Evolutionary conservation across 2,797 vertebrate species (phyloP).

Genomic region (Phalloptychus januarius): DNA sequence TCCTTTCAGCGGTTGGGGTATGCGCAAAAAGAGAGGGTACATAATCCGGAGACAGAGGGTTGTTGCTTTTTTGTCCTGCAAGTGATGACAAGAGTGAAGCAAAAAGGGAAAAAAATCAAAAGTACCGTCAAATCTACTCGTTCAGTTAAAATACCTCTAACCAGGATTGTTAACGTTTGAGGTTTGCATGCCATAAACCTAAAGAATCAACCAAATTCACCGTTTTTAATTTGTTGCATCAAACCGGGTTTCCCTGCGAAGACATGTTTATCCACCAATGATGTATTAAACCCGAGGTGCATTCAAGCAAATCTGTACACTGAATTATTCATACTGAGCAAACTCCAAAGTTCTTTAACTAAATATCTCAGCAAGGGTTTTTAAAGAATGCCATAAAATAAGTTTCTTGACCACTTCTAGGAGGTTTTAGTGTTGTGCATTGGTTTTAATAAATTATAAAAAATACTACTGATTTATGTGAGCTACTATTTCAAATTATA

Average conservation of each 20-base stretch:
- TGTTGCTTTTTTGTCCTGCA: constrained; percentile 5
- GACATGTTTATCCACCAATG: neutral
- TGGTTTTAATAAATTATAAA: neutral
- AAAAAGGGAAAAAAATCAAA: too few relatives aligned
- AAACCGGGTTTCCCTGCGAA: neutral
- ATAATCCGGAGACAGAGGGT: neutral
- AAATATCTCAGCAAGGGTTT: neutral
- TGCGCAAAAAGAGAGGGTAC: neutral
- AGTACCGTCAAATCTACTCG: neutral
- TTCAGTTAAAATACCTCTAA: neutral
- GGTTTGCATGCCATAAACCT: neutral
- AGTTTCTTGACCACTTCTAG: neutral
- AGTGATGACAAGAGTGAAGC: neutral
- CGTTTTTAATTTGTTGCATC: neutral
- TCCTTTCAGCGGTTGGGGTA: neutral
- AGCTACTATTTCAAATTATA: neutral
- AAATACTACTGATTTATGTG: neutral
- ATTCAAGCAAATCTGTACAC: neutral
- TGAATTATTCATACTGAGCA: neutral
- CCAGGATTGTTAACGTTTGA: neutral
- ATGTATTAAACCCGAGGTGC: neutral
- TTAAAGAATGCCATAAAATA: neutral
- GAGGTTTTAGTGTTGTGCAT: neutral
- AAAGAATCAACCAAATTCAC: neutral
- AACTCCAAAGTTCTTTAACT: neutral